phyloP scores from a whole-genome alignment of 2,113 vertebrate species.

The Hemicordylus capensis region DNA sequence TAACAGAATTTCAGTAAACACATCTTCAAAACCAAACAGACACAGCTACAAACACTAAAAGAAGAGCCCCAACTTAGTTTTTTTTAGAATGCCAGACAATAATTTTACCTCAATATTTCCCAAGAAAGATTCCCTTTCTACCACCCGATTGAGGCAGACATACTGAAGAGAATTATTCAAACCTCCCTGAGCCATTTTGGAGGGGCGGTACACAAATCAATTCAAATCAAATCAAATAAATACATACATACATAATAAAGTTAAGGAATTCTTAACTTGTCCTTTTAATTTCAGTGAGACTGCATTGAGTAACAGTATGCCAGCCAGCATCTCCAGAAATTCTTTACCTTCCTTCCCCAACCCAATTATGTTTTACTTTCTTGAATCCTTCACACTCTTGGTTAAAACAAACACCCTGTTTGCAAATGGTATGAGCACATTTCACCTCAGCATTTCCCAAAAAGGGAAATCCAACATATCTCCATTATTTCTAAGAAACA shows the following conservation, averaged over 20 bases:
- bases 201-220: no score
- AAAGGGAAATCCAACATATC: no score
- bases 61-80: background rate
- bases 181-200: no score
- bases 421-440: conserved; percentile 2
- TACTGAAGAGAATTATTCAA: background rate
- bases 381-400: conserved; percentile 30
- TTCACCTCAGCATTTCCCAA: conserved; percentile 8
- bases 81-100: background rate
- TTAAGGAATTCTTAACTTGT: no score
- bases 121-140: background rate
- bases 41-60: no score
- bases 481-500: background rate
- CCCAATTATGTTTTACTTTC: background rate
- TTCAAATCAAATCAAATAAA: no score
- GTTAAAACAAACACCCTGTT: conserved; percentile 18
- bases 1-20: no score
- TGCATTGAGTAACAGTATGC: no score
- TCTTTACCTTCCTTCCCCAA: background rate
- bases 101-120: background rate
- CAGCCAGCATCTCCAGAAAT: background rate
- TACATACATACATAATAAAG: no score
- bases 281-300: no score
- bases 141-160: no score
- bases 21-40: no score